Evolutionary conservation across 2,113 vertebrate genomes (phyloP).

Genomic region (Anarhynchus alexandrinus): DNA sequence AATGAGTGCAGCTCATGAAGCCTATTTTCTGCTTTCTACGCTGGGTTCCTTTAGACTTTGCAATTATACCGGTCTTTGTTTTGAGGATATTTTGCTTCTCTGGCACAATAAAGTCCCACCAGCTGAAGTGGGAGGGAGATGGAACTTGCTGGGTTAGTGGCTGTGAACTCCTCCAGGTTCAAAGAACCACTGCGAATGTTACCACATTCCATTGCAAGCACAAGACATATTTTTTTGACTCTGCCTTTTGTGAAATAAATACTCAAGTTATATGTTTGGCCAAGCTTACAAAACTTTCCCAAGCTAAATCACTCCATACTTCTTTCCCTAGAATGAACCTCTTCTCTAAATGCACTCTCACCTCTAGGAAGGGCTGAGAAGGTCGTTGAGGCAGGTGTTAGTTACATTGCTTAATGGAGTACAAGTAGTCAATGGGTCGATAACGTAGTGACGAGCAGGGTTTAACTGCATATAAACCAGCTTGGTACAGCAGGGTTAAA

Average conservation of each 20-base stretch:
- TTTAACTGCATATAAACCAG: neutral
- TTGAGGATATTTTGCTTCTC: neutral
- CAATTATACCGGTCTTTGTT: neutral
- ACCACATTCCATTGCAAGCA: neutral
- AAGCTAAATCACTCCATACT: neutral
- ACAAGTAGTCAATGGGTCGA: neutral
- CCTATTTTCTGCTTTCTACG: neutral
- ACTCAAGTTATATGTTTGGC: neutral
- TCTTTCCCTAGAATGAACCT: neutral
- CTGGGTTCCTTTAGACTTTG: neutral
- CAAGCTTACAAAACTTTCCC: neutral
- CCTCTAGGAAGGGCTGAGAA: neutral
- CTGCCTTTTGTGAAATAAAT: neutral
- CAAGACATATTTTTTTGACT: rapidly evolving
- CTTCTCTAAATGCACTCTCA: neutral
- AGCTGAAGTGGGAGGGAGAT: neutral
- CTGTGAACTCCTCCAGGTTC: neutral
- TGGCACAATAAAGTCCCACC: neutral
- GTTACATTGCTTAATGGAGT: neutral
- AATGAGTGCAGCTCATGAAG: neutral
- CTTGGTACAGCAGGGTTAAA: neutral
- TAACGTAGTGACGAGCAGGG: neutral
- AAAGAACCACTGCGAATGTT: neutral
- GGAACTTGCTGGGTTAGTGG: neutral
- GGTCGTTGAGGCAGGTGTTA: neutral